Evolutionary conservation across 2,113 vertebrate genomes (phyloP).

Genomic region (Poeciliopsis turrubarensis): DNA sequence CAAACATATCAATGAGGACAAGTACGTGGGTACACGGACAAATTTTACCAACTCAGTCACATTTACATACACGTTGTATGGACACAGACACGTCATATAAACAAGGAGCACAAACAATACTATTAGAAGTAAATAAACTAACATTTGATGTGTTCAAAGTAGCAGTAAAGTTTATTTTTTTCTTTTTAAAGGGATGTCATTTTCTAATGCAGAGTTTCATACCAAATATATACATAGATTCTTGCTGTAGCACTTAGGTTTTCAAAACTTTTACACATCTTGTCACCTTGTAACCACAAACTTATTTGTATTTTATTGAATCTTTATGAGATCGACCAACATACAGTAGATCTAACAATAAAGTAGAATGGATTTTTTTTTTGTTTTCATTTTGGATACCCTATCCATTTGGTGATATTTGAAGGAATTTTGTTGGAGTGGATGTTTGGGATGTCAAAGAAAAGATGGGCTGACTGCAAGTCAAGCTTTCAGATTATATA

Average conservation of each 20-base stretch:
- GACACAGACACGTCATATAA: slow-evolving; percentile 16
- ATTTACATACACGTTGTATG: slow-evolving; percentile 37
- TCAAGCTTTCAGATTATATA: not conserved
- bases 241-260: not conserved
- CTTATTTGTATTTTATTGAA: not conserved
- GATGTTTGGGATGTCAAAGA: not conserved
- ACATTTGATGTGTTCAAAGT: not conserved
- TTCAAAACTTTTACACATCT: too few relatives aligned
- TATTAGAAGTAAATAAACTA: slow-evolving; percentile 5
- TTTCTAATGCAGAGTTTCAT: slow-evolving; percentile 39
- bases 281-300: too few relatives aligned
- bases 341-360: not conserved
- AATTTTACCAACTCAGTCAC: slow-evolving; percentile 23
- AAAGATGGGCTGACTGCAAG: not conserved
- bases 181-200: slow-evolving; percentile 22
- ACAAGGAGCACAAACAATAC: not conserved
- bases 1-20: slow-evolving; percentile 16
- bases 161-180: not conserved
- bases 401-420: not conserved
- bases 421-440: not conserved
- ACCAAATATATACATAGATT: slow-evolving; percentile 22
- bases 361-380: not conserved
- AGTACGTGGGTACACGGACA: slow-evolving; percentile 28
- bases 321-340: not conserved
- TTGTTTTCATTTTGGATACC: not conserved